phyloP scores from a whole-genome alignment of 2,888 invertebrate genomes.

The Cryptus armator region DNA sequence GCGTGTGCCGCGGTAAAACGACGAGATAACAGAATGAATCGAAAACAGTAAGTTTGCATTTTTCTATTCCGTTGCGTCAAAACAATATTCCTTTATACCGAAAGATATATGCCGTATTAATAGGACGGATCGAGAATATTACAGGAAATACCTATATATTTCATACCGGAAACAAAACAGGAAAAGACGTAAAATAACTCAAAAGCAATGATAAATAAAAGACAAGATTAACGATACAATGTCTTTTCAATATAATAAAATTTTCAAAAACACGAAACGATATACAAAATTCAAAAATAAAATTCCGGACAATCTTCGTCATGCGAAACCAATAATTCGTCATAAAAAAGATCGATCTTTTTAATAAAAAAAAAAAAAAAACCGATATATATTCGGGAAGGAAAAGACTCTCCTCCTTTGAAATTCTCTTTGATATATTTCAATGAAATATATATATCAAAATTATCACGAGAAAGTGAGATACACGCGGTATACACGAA shows the following conservation, averaged over 20 bases:
- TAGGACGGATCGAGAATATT: no score
- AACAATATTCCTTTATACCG: not conserved
- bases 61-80: conserved; percentile 1
- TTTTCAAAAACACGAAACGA: no score
- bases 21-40: conserved; percentile 31
- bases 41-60: conserved; percentile 1
- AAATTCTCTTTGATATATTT: conserved; percentile 36
- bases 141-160: not conserved
- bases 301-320: not conserved
- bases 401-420: not conserved
- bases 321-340: no score
- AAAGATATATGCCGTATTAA: not conserved
- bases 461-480: not conserved
- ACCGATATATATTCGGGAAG: not conserved
- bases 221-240: no score
- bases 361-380: no score
- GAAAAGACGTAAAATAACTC: not conserved
- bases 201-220: not conserved
- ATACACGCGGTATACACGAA: not conserved
- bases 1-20: conserved; percentile 25
- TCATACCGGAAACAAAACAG: not conserved
- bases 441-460: conserved; percentile 4
- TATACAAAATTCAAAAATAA: not conserved
- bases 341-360: no score
- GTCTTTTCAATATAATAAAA: no score